Percentiles rank a stretch among this genome's conserved stretches.
Conservation (phyloP, 2,113 vertebrate species). For the Macrotis lagotis region DNA sequence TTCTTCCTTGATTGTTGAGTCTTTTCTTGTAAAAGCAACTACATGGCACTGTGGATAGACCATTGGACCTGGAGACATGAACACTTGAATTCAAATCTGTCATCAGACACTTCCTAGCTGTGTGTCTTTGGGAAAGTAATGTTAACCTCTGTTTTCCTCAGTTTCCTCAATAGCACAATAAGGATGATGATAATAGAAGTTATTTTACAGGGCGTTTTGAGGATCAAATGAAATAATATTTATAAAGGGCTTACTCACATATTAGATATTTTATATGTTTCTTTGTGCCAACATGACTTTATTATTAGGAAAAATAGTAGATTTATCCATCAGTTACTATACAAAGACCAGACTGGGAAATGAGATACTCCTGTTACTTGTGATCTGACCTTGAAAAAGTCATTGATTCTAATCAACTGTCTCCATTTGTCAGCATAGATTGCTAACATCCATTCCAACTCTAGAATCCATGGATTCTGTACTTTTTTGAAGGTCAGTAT, state of each 20-base stretch:
- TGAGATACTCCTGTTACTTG: background rate
- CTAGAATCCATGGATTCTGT: background rate
- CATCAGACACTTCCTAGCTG: background rate
- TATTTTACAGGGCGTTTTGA: background rate
- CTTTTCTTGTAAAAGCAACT: background rate
- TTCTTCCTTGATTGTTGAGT: background rate
- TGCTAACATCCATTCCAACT: background rate
- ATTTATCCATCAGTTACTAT: background rate
- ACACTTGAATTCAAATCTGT: background rate
- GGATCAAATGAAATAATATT: background rate
- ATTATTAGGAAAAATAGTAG: background rate
- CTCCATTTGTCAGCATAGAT: background rate
- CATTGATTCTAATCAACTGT: background rate
- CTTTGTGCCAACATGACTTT: background rate
- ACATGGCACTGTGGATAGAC: background rate
- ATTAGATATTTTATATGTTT: background rate
- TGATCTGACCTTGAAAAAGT: background rate
- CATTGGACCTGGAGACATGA: background rate
- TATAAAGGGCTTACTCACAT: background rate
- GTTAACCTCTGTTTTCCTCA: background rate
- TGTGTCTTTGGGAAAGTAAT: background rate
- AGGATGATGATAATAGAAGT: background rate
- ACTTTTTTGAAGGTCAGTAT: background rate
- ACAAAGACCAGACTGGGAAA: background rate
- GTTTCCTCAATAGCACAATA: background rate